phyloP scores from a whole-genome alignment of 2,888 invertebrate genomes.

The Cheilosia vernalis region DNA sequence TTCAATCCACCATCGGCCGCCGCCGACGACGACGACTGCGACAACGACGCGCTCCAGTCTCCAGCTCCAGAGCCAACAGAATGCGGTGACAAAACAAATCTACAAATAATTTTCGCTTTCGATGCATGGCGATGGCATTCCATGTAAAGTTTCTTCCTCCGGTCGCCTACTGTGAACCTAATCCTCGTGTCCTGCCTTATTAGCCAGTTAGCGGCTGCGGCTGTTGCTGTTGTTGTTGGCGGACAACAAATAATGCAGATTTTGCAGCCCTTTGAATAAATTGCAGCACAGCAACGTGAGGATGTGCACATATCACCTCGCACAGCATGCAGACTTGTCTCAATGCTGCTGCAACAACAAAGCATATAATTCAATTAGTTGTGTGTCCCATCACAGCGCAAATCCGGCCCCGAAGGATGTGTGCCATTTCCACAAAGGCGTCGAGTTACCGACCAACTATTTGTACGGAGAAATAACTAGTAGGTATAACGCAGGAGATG shows the following conservation, averaged over 20 bases:
- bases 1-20: constrained; percentile 62
- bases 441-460: constrained; percentile 41
- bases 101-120: constrained; percentile 75
- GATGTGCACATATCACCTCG: constrained; percentile 73
- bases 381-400: constrained; percentile 54
- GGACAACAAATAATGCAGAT: constrained; percentile 57
- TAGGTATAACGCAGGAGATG: constrained; percentile 33
- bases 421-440: constrained; percentile 60
- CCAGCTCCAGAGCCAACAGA: constrained; percentile 15
- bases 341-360: constrained; percentile 62
- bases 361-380: constrained; percentile 74
- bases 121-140: constrained; percentile 54
- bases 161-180: constrained; percentile 69
- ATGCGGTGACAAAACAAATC: constrained; percentile 74
- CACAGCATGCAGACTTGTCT: constrained; percentile 69
- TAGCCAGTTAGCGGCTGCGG: constrained; percentile 61
- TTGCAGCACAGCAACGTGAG: constrained; percentile 64
- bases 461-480: constrained; percentile 36
- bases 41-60: constrained; percentile 8
- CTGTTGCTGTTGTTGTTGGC: constrained; percentile 44
- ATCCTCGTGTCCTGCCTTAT: constrained; percentile 73
- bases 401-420: constrained; percentile 57
- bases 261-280: constrained; percentile 69
- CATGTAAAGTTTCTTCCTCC: constrained; percentile 40
- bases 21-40: constrained; percentile 13